phyloP scores from a whole-genome alignment of 2,797 vertebrate genomes.

The Pantherophis alleghaniensis region DNA sequence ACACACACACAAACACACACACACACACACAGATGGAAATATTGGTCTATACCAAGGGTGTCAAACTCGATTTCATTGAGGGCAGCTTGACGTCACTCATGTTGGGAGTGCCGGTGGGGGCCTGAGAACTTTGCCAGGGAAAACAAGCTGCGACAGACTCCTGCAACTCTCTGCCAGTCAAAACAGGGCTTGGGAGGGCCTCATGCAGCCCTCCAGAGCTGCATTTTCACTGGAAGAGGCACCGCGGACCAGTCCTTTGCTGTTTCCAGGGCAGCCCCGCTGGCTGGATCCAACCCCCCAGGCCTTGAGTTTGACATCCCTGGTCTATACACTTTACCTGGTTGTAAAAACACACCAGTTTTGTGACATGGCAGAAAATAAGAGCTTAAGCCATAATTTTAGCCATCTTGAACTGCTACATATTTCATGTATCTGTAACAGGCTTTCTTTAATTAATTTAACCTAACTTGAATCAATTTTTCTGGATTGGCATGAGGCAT shows the following conservation, averaged over 20 bases:
- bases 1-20: background rate
- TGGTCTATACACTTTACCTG: background rate
- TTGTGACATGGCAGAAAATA: background rate
- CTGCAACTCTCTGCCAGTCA: no score
- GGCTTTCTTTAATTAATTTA: background rate
- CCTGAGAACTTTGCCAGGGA: no score
- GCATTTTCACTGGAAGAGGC: no score
- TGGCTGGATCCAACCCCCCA: no score
- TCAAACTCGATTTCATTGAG: no score
- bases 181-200: no score
- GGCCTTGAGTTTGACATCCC: background rate
- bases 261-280: no score
- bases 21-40: background rate
- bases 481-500: background rate
- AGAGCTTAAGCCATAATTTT: background rate
- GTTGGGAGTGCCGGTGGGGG: no score
- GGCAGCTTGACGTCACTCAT: no score
- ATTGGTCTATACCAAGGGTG: background rate
- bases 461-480: background rate
- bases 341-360: background rate
- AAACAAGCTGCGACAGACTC: no score
- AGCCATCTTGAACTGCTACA: background rate
- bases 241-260: no score
- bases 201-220: no score
- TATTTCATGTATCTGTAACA: background rate